Base-by-base conservation (phyloP, 2,797 vertebrate genomes). In the Atherinosoma microstoma region DNA sequence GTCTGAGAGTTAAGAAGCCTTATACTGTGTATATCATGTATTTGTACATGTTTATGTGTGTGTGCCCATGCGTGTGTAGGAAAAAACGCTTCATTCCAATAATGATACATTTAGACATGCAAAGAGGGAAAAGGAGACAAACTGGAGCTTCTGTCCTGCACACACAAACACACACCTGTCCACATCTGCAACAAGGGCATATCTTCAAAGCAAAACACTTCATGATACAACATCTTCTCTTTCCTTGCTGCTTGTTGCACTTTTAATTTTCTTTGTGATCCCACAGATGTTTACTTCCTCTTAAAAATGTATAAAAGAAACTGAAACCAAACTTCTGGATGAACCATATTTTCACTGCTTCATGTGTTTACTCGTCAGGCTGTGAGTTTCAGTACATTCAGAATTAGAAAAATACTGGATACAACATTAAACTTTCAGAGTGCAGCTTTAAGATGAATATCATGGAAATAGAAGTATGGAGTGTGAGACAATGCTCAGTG, bases 21-120 rank as follows among this genome's bases (percentile, higher is more conserved):
- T 54, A 54, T 54, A 29, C 24, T 29, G 12, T 29, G 12, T 54
- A 10, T 54, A 29, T 27, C 13, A 13, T 35, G 34, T 35, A 8
- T 35, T 2, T 32, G 30, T 32, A 45, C 1, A 20, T 42, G 13
- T 47, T 7, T n/a, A 10, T 47, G 20, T n/a, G 16, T 45, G 45
- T 47, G 45, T 8, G 45, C 2, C 6, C 20, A 12, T 24, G 24
- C 12, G 1, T 53, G n/a, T 22, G n/a, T 22, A 20, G 5, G 10
- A 12, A 13, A 7, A 70, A 61, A 20, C 34, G 3, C 20, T 13
- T 20, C 29, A 58, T 35, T 76, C 57, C 49, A 73, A 45, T 9
- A 64, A 30, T 35, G 64, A 67, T 20, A 56, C 45, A 47, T 61
- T 11, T 42, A n/a, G 42, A 59, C 59, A 71, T 5, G 10, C 35